Conservation (phyloP, 1,140 invertebrate species). For the Homalodisca vitripennis region DNA sequence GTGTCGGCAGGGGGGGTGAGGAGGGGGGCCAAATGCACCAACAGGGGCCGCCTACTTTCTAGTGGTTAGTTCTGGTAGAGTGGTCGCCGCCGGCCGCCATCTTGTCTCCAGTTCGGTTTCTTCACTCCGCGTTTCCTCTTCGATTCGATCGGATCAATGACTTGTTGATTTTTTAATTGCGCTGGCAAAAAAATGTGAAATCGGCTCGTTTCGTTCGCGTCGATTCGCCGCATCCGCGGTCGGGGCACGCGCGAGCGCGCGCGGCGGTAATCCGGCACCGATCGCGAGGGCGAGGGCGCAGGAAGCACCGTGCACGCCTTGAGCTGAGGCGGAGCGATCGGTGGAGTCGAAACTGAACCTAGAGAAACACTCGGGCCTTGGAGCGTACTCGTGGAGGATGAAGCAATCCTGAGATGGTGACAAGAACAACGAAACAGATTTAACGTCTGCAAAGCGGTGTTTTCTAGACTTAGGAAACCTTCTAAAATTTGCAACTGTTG, state of each 20-base stretch:
- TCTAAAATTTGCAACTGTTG: too few species aligned
- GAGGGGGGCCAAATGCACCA: slow-evolving; percentile 10
- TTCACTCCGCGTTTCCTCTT: slow-evolving; percentile 12
- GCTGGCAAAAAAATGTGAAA: not conserved
- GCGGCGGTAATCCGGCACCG: not conserved
- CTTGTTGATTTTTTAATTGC: slow-evolving; percentile 12
- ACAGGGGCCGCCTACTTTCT: slow-evolving; percentile 26
- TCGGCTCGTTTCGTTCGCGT: not conserved
- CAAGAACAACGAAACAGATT: too few species aligned
- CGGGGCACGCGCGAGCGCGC: not conserved
- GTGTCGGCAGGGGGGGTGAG: slow-evolving; percentile 2
- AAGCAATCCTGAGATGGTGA: too few species aligned
- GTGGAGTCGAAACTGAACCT: too few species aligned
- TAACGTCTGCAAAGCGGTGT: too few species aligned
- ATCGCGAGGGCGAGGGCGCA: too few species aligned
- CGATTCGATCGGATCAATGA: slow-evolving; percentile 16
- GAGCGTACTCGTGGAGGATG: too few species aligned
- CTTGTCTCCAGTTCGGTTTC: slow-evolving; percentile 16
- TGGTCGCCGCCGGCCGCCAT: slow-evolving; percentile 15
- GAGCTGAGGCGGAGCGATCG: too few species aligned
- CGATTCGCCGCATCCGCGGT: not conserved
- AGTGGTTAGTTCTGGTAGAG: slow-evolving; percentile 29
- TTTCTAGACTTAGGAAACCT: too few species aligned
- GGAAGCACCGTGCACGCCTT: too few species aligned
- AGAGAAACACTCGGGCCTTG: too few species aligned